These are phyloP conservation scores for Coryphaenoides rupestris DNA, from an alignment of 2,113 vertebrate genomes.

Conservation along the genomic window DNA sequence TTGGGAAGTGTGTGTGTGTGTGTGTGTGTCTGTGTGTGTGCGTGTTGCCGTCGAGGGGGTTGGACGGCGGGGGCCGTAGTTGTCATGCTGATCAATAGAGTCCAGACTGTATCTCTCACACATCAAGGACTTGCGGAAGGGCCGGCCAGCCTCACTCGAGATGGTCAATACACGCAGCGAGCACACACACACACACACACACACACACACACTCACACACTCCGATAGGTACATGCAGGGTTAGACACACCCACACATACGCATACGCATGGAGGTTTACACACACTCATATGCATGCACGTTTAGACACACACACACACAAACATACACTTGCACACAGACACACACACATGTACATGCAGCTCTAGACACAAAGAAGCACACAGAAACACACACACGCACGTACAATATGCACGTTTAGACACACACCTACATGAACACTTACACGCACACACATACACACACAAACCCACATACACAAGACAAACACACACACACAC, in stretches of 20 bases:
- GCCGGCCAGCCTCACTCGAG: conserved; percentile 33
- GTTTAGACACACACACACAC: conserved; percentile 1
- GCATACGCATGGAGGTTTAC: too few species aligned
- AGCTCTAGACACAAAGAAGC: neutral
- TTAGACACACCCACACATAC: neutral
- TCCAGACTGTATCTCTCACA: conserved; percentile 57
- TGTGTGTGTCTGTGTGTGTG: conserved; percentile 35
- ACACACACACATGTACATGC: neutral
- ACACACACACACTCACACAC: neutral
- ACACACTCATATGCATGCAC: too few species aligned
- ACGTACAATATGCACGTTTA: too few species aligned
- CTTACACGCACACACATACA: too few species aligned
- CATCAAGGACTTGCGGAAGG: conserved; percentile 57
- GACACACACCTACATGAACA: too few species aligned
- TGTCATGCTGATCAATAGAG: conserved; percentile 56
- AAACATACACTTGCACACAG: neutral
- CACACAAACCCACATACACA: too few species aligned
- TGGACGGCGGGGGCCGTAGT: conserved; percentile 47
- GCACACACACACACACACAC: neutral
- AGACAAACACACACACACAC: too few species aligned
- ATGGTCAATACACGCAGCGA: conserved; percentile 40
- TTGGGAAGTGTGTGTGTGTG: conserved; percentile 44
- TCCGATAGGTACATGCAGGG: conserved; percentile 6
- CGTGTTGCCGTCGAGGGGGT: conserved; percentile 36
- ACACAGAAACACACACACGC: neutral